Evolutionary conservation across 2,113 vertebrate species (phyloP).

Genomic region (Triplophysa siluroides): DNA sequence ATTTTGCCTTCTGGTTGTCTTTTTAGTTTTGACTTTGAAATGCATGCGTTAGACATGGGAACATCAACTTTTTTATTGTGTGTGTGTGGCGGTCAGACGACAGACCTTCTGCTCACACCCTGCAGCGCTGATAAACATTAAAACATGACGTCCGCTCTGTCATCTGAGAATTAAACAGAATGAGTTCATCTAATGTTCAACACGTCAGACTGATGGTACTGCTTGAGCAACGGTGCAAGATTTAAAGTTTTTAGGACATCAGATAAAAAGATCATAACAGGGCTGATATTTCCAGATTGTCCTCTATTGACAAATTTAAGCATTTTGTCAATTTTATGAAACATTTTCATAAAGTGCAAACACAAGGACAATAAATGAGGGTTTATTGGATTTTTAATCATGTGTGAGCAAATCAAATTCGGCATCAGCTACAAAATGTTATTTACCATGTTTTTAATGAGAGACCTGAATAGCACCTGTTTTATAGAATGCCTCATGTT

Average conservation of each 20-base stretch:
- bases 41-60: background rate
- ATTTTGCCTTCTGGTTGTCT: background rate
- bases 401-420: too few relatives aligned
- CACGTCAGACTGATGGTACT: background rate
- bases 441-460: too few relatives aligned
- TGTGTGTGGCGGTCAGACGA: background rate
- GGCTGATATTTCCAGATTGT: too few relatives aligned
- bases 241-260: too few relatives aligned
- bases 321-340: too few relatives aligned
- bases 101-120: constrained; percentile 28
- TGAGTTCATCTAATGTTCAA: constrained; percentile 3
- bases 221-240: background rate
- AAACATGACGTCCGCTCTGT: constrained; percentile 17
- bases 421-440: too few relatives aligned
- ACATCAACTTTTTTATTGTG: background rate
- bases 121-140: constrained; percentile 4
- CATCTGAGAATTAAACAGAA: background rate
- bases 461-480: too few relatives aligned
- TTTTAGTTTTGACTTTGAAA: constrained; percentile 1
- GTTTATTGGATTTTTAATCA: too few relatives aligned
- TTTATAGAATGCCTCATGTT: background rate
- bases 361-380: too few relatives aligned
- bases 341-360: too few relatives aligned
- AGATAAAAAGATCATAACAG: too few relatives aligned
- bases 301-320: too few relatives aligned